Base-by-base conservation (phyloP, 2,797 vertebrate genomes). In the Heliangelus exortis region DNA sequence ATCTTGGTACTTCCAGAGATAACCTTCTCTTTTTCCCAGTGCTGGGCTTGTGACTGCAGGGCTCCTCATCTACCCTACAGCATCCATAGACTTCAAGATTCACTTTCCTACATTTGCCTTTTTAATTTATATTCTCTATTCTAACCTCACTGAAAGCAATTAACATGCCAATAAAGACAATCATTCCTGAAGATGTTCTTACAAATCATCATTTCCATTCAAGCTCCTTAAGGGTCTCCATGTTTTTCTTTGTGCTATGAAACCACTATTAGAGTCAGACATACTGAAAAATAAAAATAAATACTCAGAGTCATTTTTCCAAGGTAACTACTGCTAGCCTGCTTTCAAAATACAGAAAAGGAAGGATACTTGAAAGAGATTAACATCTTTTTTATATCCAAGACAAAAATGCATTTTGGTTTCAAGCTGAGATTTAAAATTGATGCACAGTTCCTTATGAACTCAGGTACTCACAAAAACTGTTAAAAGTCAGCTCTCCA, bases 391-490 rank as follows among this genome's bases (percentile, higher is more conserved):
- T 73, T 95, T 1, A 63, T 73, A 67, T 31, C 15, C 48, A 45
- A 92, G 31, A 81, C n/a, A 78, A 66, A 94, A 90, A 91, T 17
- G 50, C 45, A 74, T 81, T 84, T 68, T 67, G 4, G 22, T 67
- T 92, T 91, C 87, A 69, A 91, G 80, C 47, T 62, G 84, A 67
- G 85, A 88, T 68, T 82, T 76, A 73, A 90, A 94, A 86, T 84
- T 75, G 83, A 91, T 79, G 57, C 80, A 58, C 22, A 31, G 66
- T 29, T 75, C 55, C 29, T 81, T 69, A 71, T n/a, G 53, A 93
- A 53, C 19, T 5, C 39, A 63, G 62, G 58, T 85, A 73, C 59
- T 61, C 59, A n/a, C 8, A 55, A 34, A 73, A 69, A 81, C 59
- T 79, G 9, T 50, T 74, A 47, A 29, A 92, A 94, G 80, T 57